A percentile compares a stretch with the other conserved stretches of the same genome.
Conservation (phyloP, 1,140 invertebrate genomes). For the Atta colombica region DNA sequence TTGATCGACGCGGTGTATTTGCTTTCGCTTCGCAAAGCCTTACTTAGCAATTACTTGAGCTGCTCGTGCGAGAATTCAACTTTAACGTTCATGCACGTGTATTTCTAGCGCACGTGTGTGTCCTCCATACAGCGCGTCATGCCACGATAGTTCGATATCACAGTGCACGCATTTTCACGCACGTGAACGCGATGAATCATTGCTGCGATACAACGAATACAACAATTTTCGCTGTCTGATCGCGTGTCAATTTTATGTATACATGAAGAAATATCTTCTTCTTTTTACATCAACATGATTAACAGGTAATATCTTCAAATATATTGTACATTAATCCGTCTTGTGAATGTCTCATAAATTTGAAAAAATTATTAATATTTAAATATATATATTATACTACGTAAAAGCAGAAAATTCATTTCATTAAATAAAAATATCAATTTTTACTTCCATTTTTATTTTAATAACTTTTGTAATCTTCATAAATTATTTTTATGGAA, state of each 20-base stretch:
- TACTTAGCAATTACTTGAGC: slow-evolving; percentile 62
- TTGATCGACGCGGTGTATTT: slow-evolving; percentile 17
- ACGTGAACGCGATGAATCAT: slow-evolving; percentile 20
- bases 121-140: slow-evolving; percentile 4
- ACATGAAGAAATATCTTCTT: background rate
- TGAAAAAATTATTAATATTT: background rate
- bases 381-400: background rate
- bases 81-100: slow-evolving; percentile 52
- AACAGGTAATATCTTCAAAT: background rate
- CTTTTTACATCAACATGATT: background rate
- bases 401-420: background rate
- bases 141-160: slow-evolving; percentile 38
- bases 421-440: background rate
- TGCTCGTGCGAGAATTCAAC: slow-evolving; percentile 58
- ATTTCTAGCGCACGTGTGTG: slow-evolving; percentile 4
- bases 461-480: background rate
- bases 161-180: slow-evolving; percentile 32
- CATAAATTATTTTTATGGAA: slow-evolving; percentile 20
- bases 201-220: slow-evolving; percentile 34
- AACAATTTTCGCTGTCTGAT: background rate
- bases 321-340: background rate
- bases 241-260: slow-evolving; percentile 34
- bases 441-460: background rate
- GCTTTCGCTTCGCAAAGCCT: slow-evolving; percentile 37
- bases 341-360: background rate